A percentile compares a stretch with the other conserved stretches of the same genome.
Conservation (phyloP, 2,797 vertebrate genomes). For the Tolypeutes matacus region DNA sequence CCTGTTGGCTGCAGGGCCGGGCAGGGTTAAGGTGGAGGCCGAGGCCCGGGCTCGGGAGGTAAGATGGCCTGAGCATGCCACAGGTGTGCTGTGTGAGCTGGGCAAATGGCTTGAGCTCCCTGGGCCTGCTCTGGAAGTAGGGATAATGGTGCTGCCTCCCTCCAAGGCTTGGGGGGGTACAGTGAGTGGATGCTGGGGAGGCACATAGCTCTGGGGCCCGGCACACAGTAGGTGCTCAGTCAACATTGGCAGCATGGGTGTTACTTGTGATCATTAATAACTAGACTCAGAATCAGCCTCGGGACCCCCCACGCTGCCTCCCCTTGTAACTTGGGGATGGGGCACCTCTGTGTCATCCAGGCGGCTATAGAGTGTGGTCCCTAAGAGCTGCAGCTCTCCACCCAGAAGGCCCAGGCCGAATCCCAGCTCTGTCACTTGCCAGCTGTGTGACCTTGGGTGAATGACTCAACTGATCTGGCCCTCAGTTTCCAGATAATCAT, state of each 20-base stretch:
- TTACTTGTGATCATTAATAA: neutral
- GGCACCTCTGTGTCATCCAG: neutral
- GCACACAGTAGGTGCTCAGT: neutral
- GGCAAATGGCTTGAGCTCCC: neutral
- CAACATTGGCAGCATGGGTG: neutral
- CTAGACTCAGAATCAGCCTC: neutral
- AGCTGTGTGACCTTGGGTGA: slow-evolving; percentile 37
- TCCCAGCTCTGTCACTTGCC: neutral
- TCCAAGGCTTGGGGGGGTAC: neutral
- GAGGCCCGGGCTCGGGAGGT: neutral
- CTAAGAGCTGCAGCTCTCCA: neutral
- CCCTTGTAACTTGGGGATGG: neutral
- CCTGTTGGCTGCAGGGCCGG: slow-evolving; percentile 88
- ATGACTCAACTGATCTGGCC: neutral
- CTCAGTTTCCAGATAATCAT: neutral
- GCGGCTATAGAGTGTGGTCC: neutral
- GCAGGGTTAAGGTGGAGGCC: neutral
- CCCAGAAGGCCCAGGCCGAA: neutral
- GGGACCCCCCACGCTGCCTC: neutral
- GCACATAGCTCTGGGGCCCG: neutral
- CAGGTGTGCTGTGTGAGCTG: neutral
- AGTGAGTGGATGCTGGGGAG: neutral
- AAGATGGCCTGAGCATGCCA: accelerated
- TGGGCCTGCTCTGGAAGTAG: neutral
- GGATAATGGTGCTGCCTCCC: neutral